Conservation (phyloP, 2,888 invertebrate genomes). For the Glaucopsyche alexis region DNA sequence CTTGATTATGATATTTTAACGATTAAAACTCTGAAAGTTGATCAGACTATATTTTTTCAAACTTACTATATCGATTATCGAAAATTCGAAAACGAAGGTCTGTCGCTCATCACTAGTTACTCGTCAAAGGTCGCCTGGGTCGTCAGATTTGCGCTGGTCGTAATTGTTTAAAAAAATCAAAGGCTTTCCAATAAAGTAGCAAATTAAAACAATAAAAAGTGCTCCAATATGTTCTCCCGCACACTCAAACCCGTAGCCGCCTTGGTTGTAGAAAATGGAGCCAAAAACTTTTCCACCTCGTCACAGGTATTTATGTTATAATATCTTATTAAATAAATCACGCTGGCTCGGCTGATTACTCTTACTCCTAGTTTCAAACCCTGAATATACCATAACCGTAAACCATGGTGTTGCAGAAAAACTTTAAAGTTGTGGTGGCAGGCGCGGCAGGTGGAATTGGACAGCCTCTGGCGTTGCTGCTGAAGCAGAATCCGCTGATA, state of each 20-base stretch:
- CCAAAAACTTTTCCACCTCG: slow-evolving; percentile 80
- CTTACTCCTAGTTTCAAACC: neutral
- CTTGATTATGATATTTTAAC: no score
- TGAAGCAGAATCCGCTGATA: slow-evolving; percentile 94
- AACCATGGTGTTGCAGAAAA: slow-evolving; percentile 75
- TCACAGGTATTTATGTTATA: slow-evolving; percentile 66
- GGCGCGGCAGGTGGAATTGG: slow-evolving; percentile 99
- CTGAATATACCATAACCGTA: neutral
- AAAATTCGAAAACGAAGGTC: neutral
- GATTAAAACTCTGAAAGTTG: no score
- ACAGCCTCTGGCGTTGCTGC: slow-evolving; percentile 94
- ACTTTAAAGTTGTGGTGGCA: slow-evolving; percentile 96
- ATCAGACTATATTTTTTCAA: neutral
- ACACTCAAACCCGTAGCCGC: slow-evolving; percentile 77
- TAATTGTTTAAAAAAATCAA: slow-evolving; percentile 10
- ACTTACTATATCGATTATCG: slow-evolving; percentile 24
- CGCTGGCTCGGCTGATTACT: neutral
- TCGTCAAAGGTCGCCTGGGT: slow-evolving; percentile 49
- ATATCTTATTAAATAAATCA: neutral
- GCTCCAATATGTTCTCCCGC: slow-evolving; percentile 81
- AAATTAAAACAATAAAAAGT: slow-evolving; percentile 31
- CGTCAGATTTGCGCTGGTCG: slow-evolving; percentile 38
- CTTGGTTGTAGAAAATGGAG: slow-evolving; percentile 74
- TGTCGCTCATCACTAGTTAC: slow-evolving; percentile 45
- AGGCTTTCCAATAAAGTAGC: slow-evolving; percentile 17